These are phyloP conservation scores for Clarias pachynema DNA, from an alignment of 2,797 vertebrate species.

Conservation along the genomic window DNA sequence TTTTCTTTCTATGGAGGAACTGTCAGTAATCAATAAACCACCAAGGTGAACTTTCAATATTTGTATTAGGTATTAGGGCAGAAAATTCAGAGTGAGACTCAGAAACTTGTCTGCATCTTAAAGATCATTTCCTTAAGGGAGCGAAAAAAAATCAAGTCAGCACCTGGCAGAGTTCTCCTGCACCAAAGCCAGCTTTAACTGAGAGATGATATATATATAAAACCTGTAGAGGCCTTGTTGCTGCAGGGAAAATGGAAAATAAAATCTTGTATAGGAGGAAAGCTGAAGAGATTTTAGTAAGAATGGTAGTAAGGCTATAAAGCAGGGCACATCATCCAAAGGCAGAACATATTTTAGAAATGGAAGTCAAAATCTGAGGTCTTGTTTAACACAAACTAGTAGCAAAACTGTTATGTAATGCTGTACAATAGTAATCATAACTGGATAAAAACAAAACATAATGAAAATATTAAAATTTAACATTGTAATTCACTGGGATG, in stretches of 20 bases:
- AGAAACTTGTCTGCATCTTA: neutral
- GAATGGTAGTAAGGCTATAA: neutral
- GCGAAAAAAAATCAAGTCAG: neutral
- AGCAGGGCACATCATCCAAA: neutral
- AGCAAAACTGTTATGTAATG: neutral
- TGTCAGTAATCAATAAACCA: neutral
- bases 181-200: constrained; percentile 10
- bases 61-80: neutral
- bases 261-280: neutral
- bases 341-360: neutral
- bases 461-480: neutral
- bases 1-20: neutral
- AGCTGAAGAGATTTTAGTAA: neutral
- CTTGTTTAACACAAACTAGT: neutral
- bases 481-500: neutral
- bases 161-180: neutral
- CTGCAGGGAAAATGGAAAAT: neutral
- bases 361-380: neutral
- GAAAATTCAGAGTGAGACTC: neutral
- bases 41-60: neutral
- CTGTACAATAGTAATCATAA: neutral
- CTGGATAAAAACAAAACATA: neutral
- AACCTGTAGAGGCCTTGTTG: neutral
- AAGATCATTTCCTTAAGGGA: neutral
- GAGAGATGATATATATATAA: neutral